Base-by-base conservation (phyloP, 2,113 vertebrate genomes). In the Alectura lathami region DNA sequence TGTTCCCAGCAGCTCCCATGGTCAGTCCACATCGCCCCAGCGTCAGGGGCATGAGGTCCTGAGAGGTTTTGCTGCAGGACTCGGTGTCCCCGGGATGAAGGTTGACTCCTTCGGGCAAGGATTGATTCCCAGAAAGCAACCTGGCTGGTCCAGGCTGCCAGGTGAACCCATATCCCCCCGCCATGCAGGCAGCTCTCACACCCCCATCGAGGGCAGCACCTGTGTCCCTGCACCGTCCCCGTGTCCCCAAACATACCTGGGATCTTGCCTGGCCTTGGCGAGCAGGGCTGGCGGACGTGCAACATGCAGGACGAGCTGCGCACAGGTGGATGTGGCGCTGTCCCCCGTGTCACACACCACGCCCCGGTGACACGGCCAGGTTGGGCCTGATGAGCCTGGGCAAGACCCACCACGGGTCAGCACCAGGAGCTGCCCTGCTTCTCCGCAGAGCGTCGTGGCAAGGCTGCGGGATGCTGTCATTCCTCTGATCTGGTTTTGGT, bases 91-190 rank as follows among this genome's bases (percentile, higher is more conserved):
- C 63, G 64, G 45, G 42, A 81, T 27, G 47, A 38, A 1, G 0
- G 21, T 59, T 2, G 9, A 48, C n/a, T 48, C 48, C 54, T 77
- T 7, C 38, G 16, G 50, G 60, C 1, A 3, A 57, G 60, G 17
- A 40, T 7, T 0, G 0, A 54, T 48, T 53, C 22, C 48, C 1
- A 1, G 56, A 27, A 67, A 59, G 29, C 57, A 17, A 13, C 13
- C 27, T 0, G 0, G 27, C 54, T 63, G 34, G n/a, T 68, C 29
- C 69, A 11, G 60, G 17, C 67, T 75, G 38, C 69, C 68, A 67
- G 60, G 23, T 0, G 2, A 26, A 4, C 3, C 64, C 80, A 27
- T 0, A 0, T 18, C 11, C 26, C 36, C 69, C 3, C 0, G 30
- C 78, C 51, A 17, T 0, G 3, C 24, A 38, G 22, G 22, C 12